Percentiles rank a stretch among this genome's conserved stretches.
Evolutionary conservation across 2,113 vertebrate species (phyloP).

Genomic region (Antechinus flavipes): DNA sequence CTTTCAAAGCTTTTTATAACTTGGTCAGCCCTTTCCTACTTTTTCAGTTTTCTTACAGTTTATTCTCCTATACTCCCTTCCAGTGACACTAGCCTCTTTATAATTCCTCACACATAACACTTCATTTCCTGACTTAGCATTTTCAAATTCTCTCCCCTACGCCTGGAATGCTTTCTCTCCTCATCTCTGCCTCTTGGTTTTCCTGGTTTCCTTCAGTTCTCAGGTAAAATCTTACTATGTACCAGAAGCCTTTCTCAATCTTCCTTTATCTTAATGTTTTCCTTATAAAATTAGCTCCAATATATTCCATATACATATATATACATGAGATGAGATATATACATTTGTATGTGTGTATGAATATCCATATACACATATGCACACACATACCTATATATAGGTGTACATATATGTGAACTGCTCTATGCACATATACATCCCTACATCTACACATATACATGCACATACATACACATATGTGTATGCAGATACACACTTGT

Average conservation of each 20-base stretch:
- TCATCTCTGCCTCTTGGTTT: neutral
- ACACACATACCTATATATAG: too few relatives aligned
- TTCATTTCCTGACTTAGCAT: neutral
- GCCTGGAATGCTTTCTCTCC: neutral
- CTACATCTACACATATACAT: too few relatives aligned
- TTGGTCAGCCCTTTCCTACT: neutral
- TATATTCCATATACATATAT: neutral
- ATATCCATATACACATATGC: too few relatives aligned
- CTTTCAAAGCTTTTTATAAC: neutral
- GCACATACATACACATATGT: too few relatives aligned
- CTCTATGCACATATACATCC: too few relatives aligned
- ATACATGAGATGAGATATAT: too few relatives aligned
- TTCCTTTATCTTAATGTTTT: too few relatives aligned
- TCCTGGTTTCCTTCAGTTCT: neutral
- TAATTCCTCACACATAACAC: neutral
- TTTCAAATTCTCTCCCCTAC: neutral
- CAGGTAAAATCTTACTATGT: neutral
- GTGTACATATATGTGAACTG: too few relatives aligned
- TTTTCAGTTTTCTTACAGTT: neutral
- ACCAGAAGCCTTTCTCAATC: neutral
- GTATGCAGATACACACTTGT: too few relatives aligned
- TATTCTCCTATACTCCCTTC: neutral
- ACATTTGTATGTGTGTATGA: too few relatives aligned
- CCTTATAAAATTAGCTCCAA: too few relatives aligned
- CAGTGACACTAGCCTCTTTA: neutral